phyloP scores from a whole-genome alignment of 2,888 invertebrate genomes.

The Stratiomys singularior region DNA sequence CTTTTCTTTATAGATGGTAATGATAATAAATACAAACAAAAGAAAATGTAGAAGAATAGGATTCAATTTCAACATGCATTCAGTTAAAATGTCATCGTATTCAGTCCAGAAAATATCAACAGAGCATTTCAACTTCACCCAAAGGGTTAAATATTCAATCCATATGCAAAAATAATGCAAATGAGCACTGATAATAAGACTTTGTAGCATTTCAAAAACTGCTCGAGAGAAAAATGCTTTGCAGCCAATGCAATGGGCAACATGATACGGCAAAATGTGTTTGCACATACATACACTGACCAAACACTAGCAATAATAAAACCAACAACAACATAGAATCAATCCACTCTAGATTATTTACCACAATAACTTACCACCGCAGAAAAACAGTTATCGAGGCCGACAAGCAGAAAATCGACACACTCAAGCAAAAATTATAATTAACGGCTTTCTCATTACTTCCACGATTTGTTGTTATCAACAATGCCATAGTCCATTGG shows the following conservation, averaged over 20 bases:
- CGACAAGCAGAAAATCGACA: conserved; percentile 26
- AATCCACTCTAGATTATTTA: not conserved
- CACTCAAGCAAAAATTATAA: not conserved
- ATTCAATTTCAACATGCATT: too few species aligned
- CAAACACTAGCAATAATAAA: not conserved
- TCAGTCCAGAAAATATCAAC: not conserved
- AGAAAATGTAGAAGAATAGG: too few species aligned
- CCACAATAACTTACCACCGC: conserved; percentile 3
- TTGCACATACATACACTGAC: not conserved
- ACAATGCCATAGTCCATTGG: not conserved
- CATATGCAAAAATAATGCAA: not conserved
- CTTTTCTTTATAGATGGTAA: too few species aligned
- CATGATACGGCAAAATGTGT: not conserved
- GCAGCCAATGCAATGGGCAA: not conserved
- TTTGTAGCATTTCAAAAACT: not conserved
- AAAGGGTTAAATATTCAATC: conserved; percentile 1
- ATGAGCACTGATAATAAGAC: not conserved
- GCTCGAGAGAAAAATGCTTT: not conserved
- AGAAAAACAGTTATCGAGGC: conserved; percentile 10
- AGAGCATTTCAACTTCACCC: not conserved
- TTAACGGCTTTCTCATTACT: conserved; percentile 24
- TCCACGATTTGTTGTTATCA: conserved; percentile 5
- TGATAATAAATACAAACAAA: too few species aligned
- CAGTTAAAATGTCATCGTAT: too few species aligned
- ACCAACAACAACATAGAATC: conserved; percentile 3